phyloP scores from a whole-genome alignment of 2,888 invertebrate species.

The Rhopalosiphum nymphaeae region DNA sequence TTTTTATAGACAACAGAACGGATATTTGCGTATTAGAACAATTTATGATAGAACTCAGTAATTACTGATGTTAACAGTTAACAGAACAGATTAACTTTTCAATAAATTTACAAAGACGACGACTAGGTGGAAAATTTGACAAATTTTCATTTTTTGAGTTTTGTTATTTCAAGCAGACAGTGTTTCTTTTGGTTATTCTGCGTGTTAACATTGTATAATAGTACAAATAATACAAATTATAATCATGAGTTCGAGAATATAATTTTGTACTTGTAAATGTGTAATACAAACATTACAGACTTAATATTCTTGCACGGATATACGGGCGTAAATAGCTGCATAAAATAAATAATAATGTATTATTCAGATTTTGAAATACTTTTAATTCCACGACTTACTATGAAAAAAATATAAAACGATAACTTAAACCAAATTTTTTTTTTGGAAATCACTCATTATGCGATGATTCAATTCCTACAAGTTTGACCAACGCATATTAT shows the following conservation, averaged over 20 bases:
- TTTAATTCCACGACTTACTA: not conserved
- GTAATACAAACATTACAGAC: no score
- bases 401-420: not conserved
- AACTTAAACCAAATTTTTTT: no score
- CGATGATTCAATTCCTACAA: not conserved
- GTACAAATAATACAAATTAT: not conserved
- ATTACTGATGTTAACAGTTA: not conserved
- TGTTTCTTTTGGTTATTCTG: no score
- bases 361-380: no score
- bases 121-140: not conserved
- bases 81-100: not conserved
- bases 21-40: not conserved
- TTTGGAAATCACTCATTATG: not conserved
- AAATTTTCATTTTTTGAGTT: not conserved
- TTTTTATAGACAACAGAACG: not conserved
- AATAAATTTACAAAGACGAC: not conserved
- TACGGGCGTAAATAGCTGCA: no score
- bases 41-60: not conserved
- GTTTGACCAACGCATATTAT: not conserved
- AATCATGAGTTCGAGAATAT: no score
- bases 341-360: no score
- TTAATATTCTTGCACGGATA: no score
- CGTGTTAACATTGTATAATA: no score
- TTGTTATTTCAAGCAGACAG: not conserved
- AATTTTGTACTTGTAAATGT: no score